Evolutionary conservation across 2,888 invertebrate species (phyloP).

Genomic region (Pediacus dermestoides): DNA sequence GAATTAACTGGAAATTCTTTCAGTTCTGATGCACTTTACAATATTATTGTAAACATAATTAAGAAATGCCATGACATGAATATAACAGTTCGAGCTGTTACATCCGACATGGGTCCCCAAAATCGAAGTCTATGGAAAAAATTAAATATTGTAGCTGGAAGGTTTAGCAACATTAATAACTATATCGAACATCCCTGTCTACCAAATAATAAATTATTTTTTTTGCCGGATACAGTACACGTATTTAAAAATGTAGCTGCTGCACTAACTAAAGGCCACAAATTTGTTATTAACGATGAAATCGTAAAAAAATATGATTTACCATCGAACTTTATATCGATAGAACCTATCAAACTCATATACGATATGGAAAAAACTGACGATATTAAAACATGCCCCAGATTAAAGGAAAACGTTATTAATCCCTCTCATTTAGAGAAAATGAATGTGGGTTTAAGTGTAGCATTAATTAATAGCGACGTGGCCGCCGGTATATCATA

Average conservation of each 20-base stretch:
- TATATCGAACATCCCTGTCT: conserved; percentile 4
- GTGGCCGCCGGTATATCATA: conserved; percentile 12
- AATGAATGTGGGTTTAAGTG: conserved; percentile 13
- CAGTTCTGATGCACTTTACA: conserved; percentile 5
- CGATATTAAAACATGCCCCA: conserved; percentile 14
- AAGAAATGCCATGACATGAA: conserved; percentile 2
- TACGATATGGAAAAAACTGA: conserved; percentile 11
- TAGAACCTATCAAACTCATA: conserved; percentile 9
- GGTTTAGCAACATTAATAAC: conserved; percentile 6
- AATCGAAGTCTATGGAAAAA: conserved; percentile 8
- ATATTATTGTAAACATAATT: not conserved
- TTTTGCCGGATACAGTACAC: conserved; percentile 15
- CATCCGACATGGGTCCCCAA: conserved; percentile 10
- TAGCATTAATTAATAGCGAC: conserved; percentile 13
- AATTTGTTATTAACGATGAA: conserved; percentile 6
- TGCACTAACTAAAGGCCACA: conserved; percentile 9
- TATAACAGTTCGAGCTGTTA: conserved; percentile 4
- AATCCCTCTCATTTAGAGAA: conserved; percentile 15
- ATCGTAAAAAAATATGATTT: conserved; percentile 12
- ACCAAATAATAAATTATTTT: conserved; percentile 13
- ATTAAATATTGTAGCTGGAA: conserved; percentile 2
- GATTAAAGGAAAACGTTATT: conserved; percentile 13
- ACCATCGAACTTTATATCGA: conserved; percentile 6
- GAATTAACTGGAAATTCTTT: conserved; percentile 18
- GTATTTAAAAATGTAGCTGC: conserved; percentile 17